Conservation (phyloP, 2,113 vertebrate species). For the Leucopsar rothschildi region DNA sequence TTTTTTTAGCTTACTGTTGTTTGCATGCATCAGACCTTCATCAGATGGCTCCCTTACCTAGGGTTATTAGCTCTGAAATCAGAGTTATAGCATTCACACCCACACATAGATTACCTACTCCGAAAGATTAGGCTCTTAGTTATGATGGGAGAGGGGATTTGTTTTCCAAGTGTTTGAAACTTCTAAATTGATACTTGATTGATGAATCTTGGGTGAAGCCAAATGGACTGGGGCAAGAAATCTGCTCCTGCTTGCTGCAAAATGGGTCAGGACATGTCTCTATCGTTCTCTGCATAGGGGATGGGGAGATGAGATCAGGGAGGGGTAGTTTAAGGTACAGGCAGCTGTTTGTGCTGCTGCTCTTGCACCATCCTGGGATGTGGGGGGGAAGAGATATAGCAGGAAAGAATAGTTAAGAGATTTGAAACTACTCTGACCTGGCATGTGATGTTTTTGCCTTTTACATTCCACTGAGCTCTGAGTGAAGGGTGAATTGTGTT, state of each 20-base stretch:
- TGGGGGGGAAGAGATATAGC: neutral
- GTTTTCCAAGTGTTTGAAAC: neutral
- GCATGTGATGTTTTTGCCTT: neutral
- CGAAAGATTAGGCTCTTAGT: neutral
- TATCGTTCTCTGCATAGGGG: accelerated
- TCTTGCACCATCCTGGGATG: neutral
- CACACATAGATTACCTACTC: neutral
- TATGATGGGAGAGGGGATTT: neutral
- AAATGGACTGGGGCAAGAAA: neutral
- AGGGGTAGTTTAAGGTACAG: neutral
- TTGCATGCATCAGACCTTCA: neutral
- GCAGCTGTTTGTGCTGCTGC: neutral
- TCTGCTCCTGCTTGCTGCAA: neutral
- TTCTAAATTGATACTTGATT: neutral
- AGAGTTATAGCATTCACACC: neutral
- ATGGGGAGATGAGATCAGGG: neutral
- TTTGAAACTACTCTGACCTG: neutral
- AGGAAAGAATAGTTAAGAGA: neutral
- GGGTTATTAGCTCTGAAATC: constrained; percentile 10
- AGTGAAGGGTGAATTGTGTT: neutral
- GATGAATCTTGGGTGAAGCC: neutral
- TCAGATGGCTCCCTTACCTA: neutral
- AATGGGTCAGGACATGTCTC: neutral
- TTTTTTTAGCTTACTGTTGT: constrained; percentile 21
- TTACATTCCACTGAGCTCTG: neutral